Evolutionary conservation across 2,797 vertebrate species (phyloP), one percentile per base, ranked within the genome.

Genomic region (Ibycter americanus): DNA sequence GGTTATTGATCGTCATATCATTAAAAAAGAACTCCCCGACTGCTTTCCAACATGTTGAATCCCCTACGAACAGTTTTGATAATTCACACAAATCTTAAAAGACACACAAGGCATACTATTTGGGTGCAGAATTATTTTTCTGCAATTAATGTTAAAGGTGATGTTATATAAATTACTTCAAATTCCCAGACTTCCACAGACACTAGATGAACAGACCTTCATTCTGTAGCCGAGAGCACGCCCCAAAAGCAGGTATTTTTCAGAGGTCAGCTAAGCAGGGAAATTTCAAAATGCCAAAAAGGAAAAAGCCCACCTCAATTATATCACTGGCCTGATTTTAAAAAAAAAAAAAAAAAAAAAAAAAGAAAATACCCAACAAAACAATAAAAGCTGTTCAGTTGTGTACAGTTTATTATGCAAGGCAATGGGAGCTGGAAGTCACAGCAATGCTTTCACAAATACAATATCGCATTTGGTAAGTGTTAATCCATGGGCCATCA

Each of bases 1-100:
- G 8, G 8, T 52, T 66, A 63, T 20, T 40, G 31, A 59, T 14
- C 1, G 2, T 7, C 1, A 0, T 2, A 13, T 25, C 40, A 34
- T 26, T 42, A 54, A 29, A 58, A 34, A 36, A 62, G 9, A 74
- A 23, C 70, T 51, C 56, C 47, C 31, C 31, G 49, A 2, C 7
- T 12, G 8, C 40, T 12, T 74, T 40, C 32, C 67, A 66, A n/a
- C 15, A 16, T 0, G 19, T 1, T 34, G 44, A 58, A 18, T 34
- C 29, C 52, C 27, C 46, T 21, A 7, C 1, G 21, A 62, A 40
- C 40, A 67, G 26, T 73, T 31, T 16, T 15, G 46, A 6, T 10
- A 55, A 59, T 8, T 36, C 73, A 40, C 56, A 40, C 6, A 29
- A 23, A 16, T 14, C 56, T 21, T 1, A 17, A 11, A n/a, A 54